Evolutionary conservation across 2,797 vertebrate genomes (phyloP), one percentile per base, ranked within the genome.

Genomic region (Manis javanica): DNA sequence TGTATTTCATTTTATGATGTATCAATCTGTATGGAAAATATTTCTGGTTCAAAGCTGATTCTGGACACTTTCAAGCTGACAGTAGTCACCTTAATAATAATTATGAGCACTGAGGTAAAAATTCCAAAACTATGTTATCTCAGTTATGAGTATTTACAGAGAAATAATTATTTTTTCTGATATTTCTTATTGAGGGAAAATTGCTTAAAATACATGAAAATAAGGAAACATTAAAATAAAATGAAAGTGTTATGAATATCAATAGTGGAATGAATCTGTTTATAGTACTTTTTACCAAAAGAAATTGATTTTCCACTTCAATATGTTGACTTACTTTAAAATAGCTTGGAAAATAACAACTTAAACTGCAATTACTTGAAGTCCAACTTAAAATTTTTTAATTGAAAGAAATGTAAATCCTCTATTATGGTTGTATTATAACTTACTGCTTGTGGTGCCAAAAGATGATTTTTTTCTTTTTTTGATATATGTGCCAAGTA

Each of bases 1-100:
- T 95, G 13, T n/a, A 39, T 86, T 94, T 96, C 11, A 89, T 82
- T 82, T 77, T 71, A 86, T 49, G 94, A 18, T 19, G 13, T 64
- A 46, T 12, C 74, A 79, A 82, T 42, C 34, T 82, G 72, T 34
- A 55, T 46, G 46, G 64, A 74, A 72, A 68, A 85, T 82, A 13
- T 84, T 88, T 84, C 55, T 88, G 37, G 37, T 79, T 94, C n/a
- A 79, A 42, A 82, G 39, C 64, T 88, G 71, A 83, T 82, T 10
- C 7, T 46, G 7, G n/a, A 19, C 24, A 57, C 5, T 72, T 89
- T 86, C 19, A 86, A 49, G 14, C 3, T 49, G 29, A 31, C 3
- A 81, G 4, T 78, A 74, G 68, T 37, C 16, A 81, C 13, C 92
- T 92, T 66, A 87, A 37, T 63, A 87, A 26, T 77, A 87, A 68